phyloP scores from a whole-genome alignment of 2,797 vertebrate genomes.

The Vireo griseus region DNA sequence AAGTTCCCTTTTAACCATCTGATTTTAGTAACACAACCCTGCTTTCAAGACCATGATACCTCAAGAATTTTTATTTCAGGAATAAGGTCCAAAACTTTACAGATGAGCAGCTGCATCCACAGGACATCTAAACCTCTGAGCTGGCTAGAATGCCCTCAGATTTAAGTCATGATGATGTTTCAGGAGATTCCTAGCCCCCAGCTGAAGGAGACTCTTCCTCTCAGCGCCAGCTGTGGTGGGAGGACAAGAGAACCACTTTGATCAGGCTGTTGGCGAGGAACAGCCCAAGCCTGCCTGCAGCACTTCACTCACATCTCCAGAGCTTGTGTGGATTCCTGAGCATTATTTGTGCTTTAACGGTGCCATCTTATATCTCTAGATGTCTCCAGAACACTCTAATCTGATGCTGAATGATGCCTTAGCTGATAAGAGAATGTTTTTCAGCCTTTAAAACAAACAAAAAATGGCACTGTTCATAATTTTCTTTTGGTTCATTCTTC shows the following conservation, averaged over 20 bases:
- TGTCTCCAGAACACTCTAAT: neutral
- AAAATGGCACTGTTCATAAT: neutral
- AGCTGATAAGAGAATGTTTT: neutral
- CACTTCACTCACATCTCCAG: neutral
- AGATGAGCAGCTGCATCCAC: neutral
- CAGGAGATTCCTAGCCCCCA: neutral
- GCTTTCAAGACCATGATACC: neutral
- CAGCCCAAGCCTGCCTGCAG: neutral
- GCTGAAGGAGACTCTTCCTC: neutral
- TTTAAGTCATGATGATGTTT: neutral
- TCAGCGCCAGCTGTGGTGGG: neutral
- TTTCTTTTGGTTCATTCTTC: neutral
- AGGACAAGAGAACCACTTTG: neutral
- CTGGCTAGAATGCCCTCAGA: neutral
- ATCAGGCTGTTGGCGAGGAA: neutral
- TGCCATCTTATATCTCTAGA: neutral
- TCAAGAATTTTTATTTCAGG: neutral
- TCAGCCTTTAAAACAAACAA: neutral
- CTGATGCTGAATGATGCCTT: neutral
- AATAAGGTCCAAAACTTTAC: neutral
- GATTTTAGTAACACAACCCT: neutral
- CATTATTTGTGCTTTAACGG: neutral
- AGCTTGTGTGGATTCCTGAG: neutral
- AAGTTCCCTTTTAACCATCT: neutral
- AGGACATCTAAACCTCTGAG: neutral